Percentiles rank a stretch among this genome's conserved stretches.
Conservation (phyloP, 2,888 invertebrate species). For the Hydrotaea cyrtoneurina region DNA sequence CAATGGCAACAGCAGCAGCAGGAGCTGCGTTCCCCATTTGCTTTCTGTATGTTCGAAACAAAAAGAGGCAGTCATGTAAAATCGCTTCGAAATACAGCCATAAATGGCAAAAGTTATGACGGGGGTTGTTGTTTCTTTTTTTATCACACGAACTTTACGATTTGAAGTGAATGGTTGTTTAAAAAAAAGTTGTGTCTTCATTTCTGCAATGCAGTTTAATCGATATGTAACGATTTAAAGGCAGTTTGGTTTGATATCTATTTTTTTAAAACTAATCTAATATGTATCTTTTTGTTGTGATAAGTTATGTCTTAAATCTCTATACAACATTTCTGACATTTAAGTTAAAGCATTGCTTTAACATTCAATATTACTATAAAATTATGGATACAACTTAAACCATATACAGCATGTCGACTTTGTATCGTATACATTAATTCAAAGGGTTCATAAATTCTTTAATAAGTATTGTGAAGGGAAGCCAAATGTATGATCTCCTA, state of each 20-base stretch:
- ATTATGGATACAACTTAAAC: too few species aligned
- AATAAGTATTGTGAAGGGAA: too few species aligned
- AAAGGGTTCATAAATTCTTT: too few species aligned
- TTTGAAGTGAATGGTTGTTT: constrained; percentile 16
- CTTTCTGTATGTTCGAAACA: not conserved
- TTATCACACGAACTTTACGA: constrained; percentile 27
- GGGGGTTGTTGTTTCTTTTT: constrained; percentile 34
- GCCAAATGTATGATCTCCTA: too few species aligned
- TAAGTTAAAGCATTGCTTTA: too few species aligned
- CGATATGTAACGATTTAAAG: not conserved
- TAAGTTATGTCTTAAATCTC: too few species aligned
- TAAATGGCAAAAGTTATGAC: constrained; percentile 49
- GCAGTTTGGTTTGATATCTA: not conserved
- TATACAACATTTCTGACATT: too few species aligned
- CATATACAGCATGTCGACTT: too few species aligned
- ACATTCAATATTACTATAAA: too few species aligned
- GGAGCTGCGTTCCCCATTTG: constrained; percentile 3
- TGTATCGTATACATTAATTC: too few species aligned
- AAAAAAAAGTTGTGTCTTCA: constrained; percentile 15
- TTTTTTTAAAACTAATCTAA: not conserved
- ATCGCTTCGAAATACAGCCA: constrained; percentile 43
- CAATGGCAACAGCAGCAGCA: not conserved
- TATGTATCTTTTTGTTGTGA: too few species aligned
- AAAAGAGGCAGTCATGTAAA: constrained; percentile 26
- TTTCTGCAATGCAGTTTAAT: not conserved